These are phyloP conservation scores for Megalopta genalis DNA, from an alignment of 1,140 invertebrate species.

Conservation along the genomic window DNA sequence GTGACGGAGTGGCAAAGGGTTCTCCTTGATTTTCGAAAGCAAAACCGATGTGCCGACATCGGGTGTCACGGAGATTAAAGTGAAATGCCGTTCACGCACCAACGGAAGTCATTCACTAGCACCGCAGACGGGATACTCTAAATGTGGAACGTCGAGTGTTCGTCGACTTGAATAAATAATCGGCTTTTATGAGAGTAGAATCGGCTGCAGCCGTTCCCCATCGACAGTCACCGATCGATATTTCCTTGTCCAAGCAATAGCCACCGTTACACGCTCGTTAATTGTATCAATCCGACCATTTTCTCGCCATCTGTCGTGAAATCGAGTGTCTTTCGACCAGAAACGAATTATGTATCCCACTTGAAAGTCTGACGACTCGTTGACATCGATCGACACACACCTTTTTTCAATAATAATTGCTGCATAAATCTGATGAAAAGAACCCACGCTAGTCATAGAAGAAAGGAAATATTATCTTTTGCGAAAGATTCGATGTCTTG, in stretches of 20 bases:
- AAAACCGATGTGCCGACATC: conserved; percentile 26
- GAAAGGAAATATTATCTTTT: no score
- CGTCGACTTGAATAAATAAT: conserved; percentile 63
- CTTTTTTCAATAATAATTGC: no score
- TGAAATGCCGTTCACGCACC: conserved; percentile 48
- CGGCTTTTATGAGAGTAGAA: conserved; percentile 35
- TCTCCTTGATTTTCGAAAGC: conserved; percentile 10
- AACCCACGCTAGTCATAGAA: no score
- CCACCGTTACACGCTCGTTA: not conserved
- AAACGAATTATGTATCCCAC: no score
- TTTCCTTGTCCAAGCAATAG: not conserved
- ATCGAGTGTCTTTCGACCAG: no score
- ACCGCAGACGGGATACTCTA: conserved; percentile 61
- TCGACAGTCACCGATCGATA: conserved; percentile 20
- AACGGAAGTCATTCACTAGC: conserved; percentile 63
- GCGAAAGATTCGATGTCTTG: no score
- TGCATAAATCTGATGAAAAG: no score
- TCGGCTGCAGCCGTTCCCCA: not conserved
- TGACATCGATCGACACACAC: no score
- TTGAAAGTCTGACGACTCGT: no score
- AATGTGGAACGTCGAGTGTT: conserved; percentile 51
- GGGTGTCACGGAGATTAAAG: conserved; percentile 52
- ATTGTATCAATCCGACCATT: not conserved
- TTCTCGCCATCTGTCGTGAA: no score
- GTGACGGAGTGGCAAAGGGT: no score